Conservation (phyloP, 2,797 vertebrate genomes). For the Myotis daubentonii region DNA sequence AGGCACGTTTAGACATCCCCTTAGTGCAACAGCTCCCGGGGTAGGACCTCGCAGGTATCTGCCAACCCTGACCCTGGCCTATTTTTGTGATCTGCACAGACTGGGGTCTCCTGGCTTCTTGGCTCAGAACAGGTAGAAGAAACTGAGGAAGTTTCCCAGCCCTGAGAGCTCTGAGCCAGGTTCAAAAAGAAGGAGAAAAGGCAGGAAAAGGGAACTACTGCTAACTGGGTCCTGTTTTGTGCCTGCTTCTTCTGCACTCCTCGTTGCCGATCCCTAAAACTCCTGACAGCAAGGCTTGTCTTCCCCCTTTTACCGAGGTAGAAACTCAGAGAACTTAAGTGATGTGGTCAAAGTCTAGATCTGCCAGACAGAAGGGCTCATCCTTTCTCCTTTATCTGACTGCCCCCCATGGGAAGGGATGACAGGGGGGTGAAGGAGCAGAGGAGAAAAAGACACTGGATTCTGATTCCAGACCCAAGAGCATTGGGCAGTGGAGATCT, state of each 20-base stretch:
- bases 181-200: not conserved
- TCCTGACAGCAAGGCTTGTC: not conserved
- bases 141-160: not conserved
- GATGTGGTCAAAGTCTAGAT: not conserved
- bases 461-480: not conserved
- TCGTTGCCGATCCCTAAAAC: not conserved
- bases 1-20: not conserved
- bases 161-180: not conserved
- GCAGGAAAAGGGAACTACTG: not conserved
- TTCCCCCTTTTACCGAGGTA: not conserved
- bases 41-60: accelerated
- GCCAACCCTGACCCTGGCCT: not conserved
- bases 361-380: not conserved
- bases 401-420: accelerated
- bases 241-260: not conserved
- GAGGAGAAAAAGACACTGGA: not conserved
- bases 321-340: not conserved
- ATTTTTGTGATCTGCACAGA: not conserved
- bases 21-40: not conserved
- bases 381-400: not conserved
- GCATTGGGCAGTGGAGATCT: not conserved
- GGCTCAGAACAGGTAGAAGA: not conserved
- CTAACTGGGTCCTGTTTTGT: too few relatives aligned
- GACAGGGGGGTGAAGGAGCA: not conserved
- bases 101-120: not conserved